Evolutionary conservation across 2,888 invertebrate species (phyloP).

Genomic region (Mongoloraphidia duomilia): DNA sequence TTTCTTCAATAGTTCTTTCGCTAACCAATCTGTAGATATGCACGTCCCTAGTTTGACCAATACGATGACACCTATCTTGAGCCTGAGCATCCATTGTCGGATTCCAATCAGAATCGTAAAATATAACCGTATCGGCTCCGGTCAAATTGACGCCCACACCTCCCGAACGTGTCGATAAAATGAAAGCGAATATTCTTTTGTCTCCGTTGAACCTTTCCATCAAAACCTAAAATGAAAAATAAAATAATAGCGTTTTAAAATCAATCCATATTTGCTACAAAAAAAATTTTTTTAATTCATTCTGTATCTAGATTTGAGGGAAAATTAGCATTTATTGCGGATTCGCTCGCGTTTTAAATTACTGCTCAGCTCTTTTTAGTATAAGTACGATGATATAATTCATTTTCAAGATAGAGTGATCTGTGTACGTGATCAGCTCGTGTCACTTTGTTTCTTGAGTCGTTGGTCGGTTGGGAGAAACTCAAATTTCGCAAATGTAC

Average conservation of each 20-base stretch:
- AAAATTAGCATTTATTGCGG: neutral
- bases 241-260: neutral
- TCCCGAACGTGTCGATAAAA: conserved; percentile 93
- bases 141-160: conserved; percentile 97
- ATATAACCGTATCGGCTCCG: conserved; percentile 97
- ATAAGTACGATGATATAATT: no score
- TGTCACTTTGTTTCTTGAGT: no score
- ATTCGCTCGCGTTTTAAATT: no score
- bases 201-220: conserved; percentile 98
- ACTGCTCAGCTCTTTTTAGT: no score
- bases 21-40: conserved; percentile 96
- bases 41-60: conserved; percentile 98
- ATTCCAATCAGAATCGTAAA: conserved; percentile 99
- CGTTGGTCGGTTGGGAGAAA: no score
- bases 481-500: no score
- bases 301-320: no score
- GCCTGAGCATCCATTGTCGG: conserved; percentile 99
- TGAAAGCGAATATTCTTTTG: conserved; percentile 89
- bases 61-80: conserved; percentile 93
- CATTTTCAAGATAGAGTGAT: no score
- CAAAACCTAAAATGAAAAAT: conserved; percentile 39
- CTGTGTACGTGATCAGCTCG: no score
- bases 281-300: no score
- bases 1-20: conserved; percentile 96
- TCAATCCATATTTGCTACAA: neutral